Percentiles rank a stretch among this genome's conserved stretches.
phyloP scores from a whole-genome alignment of 2,888 invertebrate genomes.

The Antheraea yamamai region DNA sequence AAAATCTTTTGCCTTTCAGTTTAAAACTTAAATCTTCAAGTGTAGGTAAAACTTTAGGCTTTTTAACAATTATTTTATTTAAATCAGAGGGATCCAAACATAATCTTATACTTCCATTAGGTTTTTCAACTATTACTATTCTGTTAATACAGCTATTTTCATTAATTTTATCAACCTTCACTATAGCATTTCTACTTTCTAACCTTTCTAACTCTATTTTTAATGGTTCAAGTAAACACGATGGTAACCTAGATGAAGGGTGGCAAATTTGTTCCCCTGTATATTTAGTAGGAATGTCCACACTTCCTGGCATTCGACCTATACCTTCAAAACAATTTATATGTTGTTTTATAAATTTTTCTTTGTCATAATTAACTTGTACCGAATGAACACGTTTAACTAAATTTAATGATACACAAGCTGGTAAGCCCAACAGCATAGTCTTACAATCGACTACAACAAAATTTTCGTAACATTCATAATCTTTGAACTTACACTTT shows the following conservation, averaged over 20 bases:
- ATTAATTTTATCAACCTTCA: constrained; percentile 25
- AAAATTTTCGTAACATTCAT: constrained; percentile 27
- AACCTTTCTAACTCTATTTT: constrained; percentile 6
- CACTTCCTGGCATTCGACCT: background rate
- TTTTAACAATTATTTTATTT: constrained; percentile 29
- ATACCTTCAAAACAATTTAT: constrained; percentile 8
- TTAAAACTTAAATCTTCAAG: constrained; percentile 27
- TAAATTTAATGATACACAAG: no score
- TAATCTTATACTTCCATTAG: background rate
- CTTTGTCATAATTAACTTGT: no score
- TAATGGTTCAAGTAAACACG: background rate
- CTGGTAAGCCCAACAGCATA: no score
- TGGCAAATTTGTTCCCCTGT: constrained; percentile 9
- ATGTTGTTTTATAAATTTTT: no score
- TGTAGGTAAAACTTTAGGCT: constrained; percentile 26
- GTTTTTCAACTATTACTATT: background rate
- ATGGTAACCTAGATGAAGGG: constrained; percentile 1
- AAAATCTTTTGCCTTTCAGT: constrained; percentile 25
- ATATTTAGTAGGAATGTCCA: constrained; percentile 15
- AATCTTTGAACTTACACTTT: constrained; percentile 23
- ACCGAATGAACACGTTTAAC: no score
- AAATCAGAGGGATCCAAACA: constrained; percentile 23
- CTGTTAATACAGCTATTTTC: constrained; percentile 29
- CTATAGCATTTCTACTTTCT: constrained; percentile 10
- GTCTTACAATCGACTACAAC: no score